Percentiles rank a stretch among this genome's conserved stretches.
Evolutionary conservation across 2,797 vertebrate genomes (phyloP).

Genomic region (Poecile montanus): DNA sequence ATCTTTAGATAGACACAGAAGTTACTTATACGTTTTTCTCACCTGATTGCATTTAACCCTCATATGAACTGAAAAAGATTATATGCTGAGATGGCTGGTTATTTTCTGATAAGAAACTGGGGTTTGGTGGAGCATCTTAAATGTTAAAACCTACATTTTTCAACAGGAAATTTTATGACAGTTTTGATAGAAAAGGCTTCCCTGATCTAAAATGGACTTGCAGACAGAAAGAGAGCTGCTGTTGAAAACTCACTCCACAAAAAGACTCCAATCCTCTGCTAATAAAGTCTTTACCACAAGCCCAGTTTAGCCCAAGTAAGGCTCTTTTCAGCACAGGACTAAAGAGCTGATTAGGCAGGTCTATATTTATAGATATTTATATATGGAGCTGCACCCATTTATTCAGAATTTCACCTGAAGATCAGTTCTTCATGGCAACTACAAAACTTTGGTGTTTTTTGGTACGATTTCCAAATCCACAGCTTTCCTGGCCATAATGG

Average conservation of each 20-base stretch:
- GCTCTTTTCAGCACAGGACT: neutral
- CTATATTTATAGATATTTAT: neutral
- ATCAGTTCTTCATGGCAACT: neutral
- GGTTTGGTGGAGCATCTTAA: neutral
- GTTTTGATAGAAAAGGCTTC: neutral
- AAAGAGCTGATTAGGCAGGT: neutral
- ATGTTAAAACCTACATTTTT: neutral
- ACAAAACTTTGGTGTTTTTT: neutral
- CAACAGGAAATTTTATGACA: neutral
- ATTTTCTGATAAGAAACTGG: neutral
- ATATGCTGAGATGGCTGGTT: neutral
- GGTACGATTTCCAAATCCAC: neutral
- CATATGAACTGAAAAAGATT: neutral
- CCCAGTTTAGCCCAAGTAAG: neutral
- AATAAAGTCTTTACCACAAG: fast-evolving
- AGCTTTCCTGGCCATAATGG: neutral
- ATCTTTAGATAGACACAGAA: neutral
- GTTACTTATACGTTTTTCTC: neutral
- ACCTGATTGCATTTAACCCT: neutral
- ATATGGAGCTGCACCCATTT: neutral
- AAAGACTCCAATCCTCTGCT: neutral
- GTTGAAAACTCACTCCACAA: neutral
- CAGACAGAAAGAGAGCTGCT: neutral
- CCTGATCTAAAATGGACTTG: neutral
- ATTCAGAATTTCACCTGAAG: neutral